Conservation (phyloP, 2,888 invertebrate species). For the Griposia aprilina region DNA sequence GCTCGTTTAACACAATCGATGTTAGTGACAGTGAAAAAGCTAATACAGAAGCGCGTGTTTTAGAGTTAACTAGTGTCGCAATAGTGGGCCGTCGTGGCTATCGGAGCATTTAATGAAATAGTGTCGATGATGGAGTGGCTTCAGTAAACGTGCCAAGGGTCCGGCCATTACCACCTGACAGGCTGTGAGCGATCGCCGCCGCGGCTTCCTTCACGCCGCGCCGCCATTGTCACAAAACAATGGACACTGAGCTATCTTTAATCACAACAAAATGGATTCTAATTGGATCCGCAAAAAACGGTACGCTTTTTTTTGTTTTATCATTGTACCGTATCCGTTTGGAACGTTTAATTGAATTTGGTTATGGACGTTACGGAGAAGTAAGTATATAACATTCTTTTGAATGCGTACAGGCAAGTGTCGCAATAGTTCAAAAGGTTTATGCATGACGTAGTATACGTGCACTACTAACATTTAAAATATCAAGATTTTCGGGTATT, state of each 20-base stretch:
- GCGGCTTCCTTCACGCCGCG: slow-evolving; percentile 80
- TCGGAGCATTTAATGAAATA: slow-evolving; percentile 86
- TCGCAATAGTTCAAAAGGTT: slow-evolving; percentile 49
- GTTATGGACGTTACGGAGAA: neutral
- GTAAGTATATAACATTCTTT: slow-evolving; percentile 26
- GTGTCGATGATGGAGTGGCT: slow-evolving; percentile 85
- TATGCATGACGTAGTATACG: slow-evolving; percentile 8
- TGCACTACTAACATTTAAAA: slow-evolving; percentile 48
- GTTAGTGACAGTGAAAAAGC: slow-evolving; percentile 68
- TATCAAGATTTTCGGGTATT: slow-evolving; percentile 52
- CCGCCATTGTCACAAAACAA: slow-evolving; percentile 87
- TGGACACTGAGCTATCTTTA: slow-evolving; percentile 85
- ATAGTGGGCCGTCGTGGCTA: slow-evolving; percentile 76
- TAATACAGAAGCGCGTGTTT: slow-evolving; percentile 76
- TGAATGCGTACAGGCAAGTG: slow-evolving; percentile 18
- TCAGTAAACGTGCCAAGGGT: slow-evolving; percentile 76
- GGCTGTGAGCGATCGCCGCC: slow-evolving; percentile 85
- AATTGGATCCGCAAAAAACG: slow-evolving; percentile 87
- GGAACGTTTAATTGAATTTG: slow-evolving; percentile 43
- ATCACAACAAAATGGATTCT: slow-evolving; percentile 87
- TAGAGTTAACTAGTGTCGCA: slow-evolving; percentile 82
- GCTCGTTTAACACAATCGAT: slow-evolving; percentile 65
- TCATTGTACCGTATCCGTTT: slow-evolving; percentile 73
- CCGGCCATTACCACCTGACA: slow-evolving; percentile 87
- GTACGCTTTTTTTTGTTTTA: slow-evolving; percentile 69